Evolutionary conservation across 37 sponge, comb jelly and placozoan species (phyloP), one percentile per base, ranked within the genome.

Genomic region (Mnemiopsis leidyi): DNA sequence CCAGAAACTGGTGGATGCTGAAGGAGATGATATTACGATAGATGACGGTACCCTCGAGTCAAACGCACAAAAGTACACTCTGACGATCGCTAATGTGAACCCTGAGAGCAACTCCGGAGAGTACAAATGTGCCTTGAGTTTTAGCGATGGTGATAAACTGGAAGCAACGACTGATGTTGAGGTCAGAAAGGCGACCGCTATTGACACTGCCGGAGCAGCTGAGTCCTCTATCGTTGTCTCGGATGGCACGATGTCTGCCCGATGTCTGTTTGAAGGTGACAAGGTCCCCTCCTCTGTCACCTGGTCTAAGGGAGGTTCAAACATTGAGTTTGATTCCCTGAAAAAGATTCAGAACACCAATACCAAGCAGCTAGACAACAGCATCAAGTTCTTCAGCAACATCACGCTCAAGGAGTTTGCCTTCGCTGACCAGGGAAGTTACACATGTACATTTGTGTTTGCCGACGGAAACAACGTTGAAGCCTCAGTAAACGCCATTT

Each of bases 321-420:
- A 79, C 7, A 36, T 79, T 23, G 37, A 13, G 37, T 79, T 79
- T 35, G 82, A 79, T 33, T 23, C 30, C 23, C 31, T 29, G 3
- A 79, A 34, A 20, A 79, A 32, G 1, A 16, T 79, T 1, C 36
- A 34, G 23, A 79, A 79, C 37, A 34, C 36, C 35, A 79, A 79
- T 36, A 79, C 82, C 7, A 35, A 34, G 23, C 82, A 79, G 82
- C 82, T 79, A 33, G 29, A 23, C 30, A 29, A 79, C 37, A 79
- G 82, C 37, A 79, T 79, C 37, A 35, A 36, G 37, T 79, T 33
- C 36, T 34, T 36, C 36, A 36, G 37, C 36, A 79, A 79, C 82
- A 79, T 79, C 2, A 79, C 82, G 1, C 9, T 79, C 36, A 79
- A 79, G 36, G 37, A 35, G 21, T 79, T 79, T 21, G 37, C 2